Evolutionary conservation across 23 tunicate genomes (phyloP).

Genomic region (Oikopleura dioica): DNA sequence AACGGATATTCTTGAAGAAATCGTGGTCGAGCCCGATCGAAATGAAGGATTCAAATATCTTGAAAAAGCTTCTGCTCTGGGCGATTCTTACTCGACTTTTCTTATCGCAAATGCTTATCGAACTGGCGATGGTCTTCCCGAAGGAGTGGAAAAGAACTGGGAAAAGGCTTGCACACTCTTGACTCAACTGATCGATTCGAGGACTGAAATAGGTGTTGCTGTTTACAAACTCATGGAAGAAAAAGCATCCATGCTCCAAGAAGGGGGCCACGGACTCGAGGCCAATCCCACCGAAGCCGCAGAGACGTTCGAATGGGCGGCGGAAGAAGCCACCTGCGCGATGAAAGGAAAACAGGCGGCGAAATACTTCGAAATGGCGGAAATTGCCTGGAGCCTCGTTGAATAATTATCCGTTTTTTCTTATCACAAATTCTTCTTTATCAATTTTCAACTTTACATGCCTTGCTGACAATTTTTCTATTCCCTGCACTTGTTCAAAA

Average conservation of each 20-base stretch:
- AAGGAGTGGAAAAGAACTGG: not conserved
- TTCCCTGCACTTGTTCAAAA: too few species aligned
- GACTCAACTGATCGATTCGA: not conserved
- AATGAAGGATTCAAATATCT: slow-evolving; percentile 34
- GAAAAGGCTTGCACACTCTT: not conserved
- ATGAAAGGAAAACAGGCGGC: slow-evolving; percentile 73
- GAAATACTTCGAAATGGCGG: slow-evolving; percentile 57
- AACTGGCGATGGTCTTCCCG: slow-evolving; percentile 48
- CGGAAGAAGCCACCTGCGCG: slow-evolving; percentile 59
- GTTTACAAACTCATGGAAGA: not conserved
- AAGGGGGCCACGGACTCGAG: not conserved
- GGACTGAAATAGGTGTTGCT: not conserved
- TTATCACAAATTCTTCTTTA: too few species aligned
- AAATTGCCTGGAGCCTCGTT: slow-evolving; percentile 36
- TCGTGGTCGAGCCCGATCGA: slow-evolving; percentile 27
- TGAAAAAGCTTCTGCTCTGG: slow-evolving; percentile 53
- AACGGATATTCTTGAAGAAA: slow-evolving; percentile 36
- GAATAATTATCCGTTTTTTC: too few species aligned
- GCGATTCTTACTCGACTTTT: slow-evolving; percentile 46
- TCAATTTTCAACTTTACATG: too few species aligned
- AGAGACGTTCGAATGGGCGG: slow-evolving; percentile 55
- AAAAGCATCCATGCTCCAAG: not conserved
- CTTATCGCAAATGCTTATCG: slow-evolving; percentile 50
- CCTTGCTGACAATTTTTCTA: too few species aligned
- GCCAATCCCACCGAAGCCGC: slow-evolving; percentile 17